phyloP scores from a whole-genome alignment of 2,888 invertebrate species.

The Tachina lurida region DNA sequence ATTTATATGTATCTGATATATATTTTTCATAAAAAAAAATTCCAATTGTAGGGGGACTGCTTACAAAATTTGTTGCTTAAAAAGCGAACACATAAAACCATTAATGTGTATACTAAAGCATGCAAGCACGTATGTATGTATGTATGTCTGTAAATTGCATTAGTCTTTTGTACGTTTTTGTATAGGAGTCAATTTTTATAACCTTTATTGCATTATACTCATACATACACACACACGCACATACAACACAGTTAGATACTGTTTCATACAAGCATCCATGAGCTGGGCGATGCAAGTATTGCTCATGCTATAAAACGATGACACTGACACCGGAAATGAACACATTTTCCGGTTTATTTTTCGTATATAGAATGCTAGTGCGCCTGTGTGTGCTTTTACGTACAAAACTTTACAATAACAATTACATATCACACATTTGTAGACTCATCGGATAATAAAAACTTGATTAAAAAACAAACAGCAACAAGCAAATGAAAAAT shows the following conservation, averaged over 20 bases:
- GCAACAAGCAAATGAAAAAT: slow-evolving; percentile 8
- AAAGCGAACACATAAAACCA: slow-evolving; percentile 31
- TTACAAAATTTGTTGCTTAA: slow-evolving; percentile 43
- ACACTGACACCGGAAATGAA: slow-evolving; percentile 81
- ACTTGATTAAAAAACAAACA: slow-evolving; percentile 6
- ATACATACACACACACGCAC: not conserved
- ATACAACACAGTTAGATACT: not conserved
- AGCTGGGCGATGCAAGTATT: slow-evolving; percentile 62
- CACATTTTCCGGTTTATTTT: slow-evolving; percentile 77
- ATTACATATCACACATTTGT: slow-evolving; percentile 55
- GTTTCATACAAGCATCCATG: slow-evolving; percentile 1
- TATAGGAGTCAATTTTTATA: slow-evolving; percentile 49
- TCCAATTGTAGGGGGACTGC: slow-evolving; percentile 25
- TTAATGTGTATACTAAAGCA: slow-evolving; percentile 22
- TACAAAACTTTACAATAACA: slow-evolving; percentile 44
- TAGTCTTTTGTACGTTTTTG: slow-evolving; percentile 26
- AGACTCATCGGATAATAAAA: slow-evolving; percentile 51
- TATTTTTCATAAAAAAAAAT: not conserved
- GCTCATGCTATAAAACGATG: slow-evolving; percentile 73
- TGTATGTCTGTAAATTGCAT: slow-evolving; percentile 5
- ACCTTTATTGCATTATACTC: slow-evolving; percentile 32
- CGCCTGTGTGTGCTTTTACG: not conserved
- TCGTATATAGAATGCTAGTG: slow-evolving; percentile 41
- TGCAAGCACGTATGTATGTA: too few relatives aligned
- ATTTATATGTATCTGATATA: slow-evolving; percentile 25